phyloP scores from a whole-genome alignment of 2,113 vertebrate genomes.

The Alaudala cheleensis region DNA sequence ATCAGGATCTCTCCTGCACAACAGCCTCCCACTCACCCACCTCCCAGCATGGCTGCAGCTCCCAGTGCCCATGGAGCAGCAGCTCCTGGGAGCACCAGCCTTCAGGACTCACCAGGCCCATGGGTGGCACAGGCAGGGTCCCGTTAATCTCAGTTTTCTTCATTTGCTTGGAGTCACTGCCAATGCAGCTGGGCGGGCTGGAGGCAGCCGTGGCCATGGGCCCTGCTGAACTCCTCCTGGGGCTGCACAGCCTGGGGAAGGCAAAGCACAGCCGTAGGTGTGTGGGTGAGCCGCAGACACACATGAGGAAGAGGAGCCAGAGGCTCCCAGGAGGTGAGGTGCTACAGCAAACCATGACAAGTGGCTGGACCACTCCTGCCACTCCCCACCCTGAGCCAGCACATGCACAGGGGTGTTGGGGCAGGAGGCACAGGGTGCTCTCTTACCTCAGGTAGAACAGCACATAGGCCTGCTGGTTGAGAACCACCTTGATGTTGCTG shows the following conservation, averaged over 20 bases:
- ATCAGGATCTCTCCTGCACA: not conserved
- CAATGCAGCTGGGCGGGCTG: conserved; percentile 52
- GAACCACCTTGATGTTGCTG: conserved; percentile 94
- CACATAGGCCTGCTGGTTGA: conserved; percentile 96
- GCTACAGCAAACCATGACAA: not conserved
- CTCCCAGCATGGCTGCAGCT: not conserved
- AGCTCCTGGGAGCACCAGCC: not conserved
- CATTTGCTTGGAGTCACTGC: conserved; percentile 52
- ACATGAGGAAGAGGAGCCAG: not conserved
- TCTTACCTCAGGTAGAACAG: conserved; percentile 93
- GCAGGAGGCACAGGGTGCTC: rapidly evolving
- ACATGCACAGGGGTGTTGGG: rapidly evolving
- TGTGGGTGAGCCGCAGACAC: rapidly evolving
- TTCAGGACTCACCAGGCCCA: conserved; percentile 73
- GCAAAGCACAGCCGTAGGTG: rapidly evolving
- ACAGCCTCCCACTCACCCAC: rapidly evolving
- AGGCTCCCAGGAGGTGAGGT: rapidly evolving
- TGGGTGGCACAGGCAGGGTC: conserved; percentile 66
- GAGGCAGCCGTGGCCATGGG: conserved; percentile 62
- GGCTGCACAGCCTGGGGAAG: conserved; percentile 80
- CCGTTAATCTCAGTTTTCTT: conserved; percentile 76
- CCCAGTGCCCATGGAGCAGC: not conserved
- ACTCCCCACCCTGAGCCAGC: rapidly evolving
- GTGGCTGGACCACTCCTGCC: not conserved
- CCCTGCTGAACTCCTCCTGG: conserved; percentile 78